phyloP scores from a whole-genome alignment of 2,797 vertebrate genomes.

The Tangara arthus region DNA sequence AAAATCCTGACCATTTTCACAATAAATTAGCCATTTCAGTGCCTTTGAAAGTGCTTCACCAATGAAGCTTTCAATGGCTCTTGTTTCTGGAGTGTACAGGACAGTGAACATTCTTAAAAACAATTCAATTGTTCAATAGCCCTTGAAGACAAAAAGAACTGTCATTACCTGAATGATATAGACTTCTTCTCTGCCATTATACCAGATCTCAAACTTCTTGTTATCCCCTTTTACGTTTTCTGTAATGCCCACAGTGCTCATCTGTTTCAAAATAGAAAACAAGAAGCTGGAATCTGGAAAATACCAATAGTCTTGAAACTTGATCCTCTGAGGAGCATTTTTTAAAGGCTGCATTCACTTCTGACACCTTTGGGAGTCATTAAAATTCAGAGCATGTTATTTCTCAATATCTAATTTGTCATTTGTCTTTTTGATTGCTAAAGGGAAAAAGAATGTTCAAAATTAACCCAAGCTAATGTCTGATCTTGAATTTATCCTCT shows the following conservation, averaged over 20 bases:
- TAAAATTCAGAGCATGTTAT: neutral
- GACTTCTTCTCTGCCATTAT: conserved; percentile 90
- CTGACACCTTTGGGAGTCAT: neutral
- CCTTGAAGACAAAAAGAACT: neutral
- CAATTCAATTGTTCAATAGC: neutral
- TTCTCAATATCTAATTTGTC: neutral
- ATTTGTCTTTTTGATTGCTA: neutral
- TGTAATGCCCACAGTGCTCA: conserved; percentile 92
- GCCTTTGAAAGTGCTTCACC: neutral
- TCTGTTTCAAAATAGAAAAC: conserved; percentile 75
- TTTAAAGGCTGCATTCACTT: neutral
- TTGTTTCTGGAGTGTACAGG: neutral
- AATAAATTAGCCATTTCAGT: neutral
- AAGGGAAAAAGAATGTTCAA: neutral
- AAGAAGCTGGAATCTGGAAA: neutral
- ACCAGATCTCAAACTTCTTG: conserved; percentile 97
- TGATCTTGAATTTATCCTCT: neutral
- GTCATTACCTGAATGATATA: conserved; percentile 91
- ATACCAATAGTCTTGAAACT: neutral
- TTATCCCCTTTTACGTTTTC: conserved; percentile 89
- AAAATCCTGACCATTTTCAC: neutral
- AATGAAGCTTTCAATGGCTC: neutral
- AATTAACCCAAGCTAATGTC: neutral
- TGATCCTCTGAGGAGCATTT: neutral
- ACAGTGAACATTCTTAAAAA: neutral